phyloP scores from a whole-genome alignment of 2,888 invertebrate species.

The Lasioglossum figueresi region DNA sequence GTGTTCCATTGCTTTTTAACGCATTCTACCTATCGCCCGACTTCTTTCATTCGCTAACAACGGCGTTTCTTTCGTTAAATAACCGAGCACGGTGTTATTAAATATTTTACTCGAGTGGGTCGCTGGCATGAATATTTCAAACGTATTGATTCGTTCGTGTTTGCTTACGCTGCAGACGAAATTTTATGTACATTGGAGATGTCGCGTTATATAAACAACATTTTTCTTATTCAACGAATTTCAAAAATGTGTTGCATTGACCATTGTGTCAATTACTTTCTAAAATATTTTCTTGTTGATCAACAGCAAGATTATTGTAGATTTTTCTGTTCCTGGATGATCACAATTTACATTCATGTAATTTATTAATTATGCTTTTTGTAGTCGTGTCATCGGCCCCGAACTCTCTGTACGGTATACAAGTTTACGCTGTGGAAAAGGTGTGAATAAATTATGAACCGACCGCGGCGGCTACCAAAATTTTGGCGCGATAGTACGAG shows the following conservation, averaged over 20 bases:
- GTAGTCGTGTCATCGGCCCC: background rate
- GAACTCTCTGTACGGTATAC: background rate
- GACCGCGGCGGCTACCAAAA: background rate
- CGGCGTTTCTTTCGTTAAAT: background rate
- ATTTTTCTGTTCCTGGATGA: background rate
- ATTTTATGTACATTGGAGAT: background rate
- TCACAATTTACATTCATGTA: background rate
- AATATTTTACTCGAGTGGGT: background rate
- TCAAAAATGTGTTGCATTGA: too few species aligned
- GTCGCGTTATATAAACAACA: background rate
- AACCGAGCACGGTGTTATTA: background rate
- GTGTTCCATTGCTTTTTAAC: conserved; percentile 35
- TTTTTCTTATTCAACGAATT: background rate
- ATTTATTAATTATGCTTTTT: background rate
- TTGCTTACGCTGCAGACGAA: background rate
- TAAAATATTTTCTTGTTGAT: background rate
- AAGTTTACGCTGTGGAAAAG: background rate
- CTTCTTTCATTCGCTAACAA: background rate
- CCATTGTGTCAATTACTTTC: background rate
- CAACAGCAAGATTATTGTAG: background rate
- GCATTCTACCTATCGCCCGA: background rate
- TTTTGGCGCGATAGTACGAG: background rate
- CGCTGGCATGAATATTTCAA: background rate
- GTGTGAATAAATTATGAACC: background rate
- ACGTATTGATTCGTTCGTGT: background rate